Evolutionary conservation across 2,113 vertebrate species (phyloP).

Genomic region (Nothoprocta pentlandii): DNA sequence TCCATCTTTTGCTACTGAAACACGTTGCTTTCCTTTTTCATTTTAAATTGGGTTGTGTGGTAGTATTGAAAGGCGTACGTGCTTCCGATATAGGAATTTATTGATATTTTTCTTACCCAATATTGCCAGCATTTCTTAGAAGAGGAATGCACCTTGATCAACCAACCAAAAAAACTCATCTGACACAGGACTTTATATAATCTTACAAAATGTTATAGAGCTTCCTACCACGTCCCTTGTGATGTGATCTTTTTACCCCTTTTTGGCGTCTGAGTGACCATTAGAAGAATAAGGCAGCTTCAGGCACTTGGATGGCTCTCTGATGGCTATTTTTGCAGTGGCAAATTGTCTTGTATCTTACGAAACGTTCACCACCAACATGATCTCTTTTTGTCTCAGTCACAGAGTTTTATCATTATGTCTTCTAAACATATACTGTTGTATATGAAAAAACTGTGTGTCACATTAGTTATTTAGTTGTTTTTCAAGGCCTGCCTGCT

Average conservation of each 20-base stretch:
- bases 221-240: background rate
- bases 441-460: too few relatives aligned
- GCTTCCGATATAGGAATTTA: background rate
- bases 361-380: background rate
- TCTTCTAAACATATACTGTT: too few relatives aligned
- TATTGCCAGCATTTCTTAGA: background rate
- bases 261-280: background rate
- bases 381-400: background rate
- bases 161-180: background rate
- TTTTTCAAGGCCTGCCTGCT: too few relatives aligned
- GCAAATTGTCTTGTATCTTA: background rate
- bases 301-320: background rate
- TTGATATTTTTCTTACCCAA: background rate
- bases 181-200: background rate
- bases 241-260: too few relatives aligned
- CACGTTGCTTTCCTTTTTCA: background rate
- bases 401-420: too few relatives aligned
- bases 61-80: background rate
- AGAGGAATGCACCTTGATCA: background rate
- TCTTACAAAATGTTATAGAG: background rate
- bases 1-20: background rate
- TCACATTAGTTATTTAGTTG: too few relatives aligned
- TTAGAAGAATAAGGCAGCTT: background rate
- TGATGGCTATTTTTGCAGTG: background rate
- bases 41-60: background rate